These are phyloP conservation scores for Ctenomys sociabilis DNA, from an alignment of 2,113 vertebrate species.

Conservation along the genomic window DNA sequence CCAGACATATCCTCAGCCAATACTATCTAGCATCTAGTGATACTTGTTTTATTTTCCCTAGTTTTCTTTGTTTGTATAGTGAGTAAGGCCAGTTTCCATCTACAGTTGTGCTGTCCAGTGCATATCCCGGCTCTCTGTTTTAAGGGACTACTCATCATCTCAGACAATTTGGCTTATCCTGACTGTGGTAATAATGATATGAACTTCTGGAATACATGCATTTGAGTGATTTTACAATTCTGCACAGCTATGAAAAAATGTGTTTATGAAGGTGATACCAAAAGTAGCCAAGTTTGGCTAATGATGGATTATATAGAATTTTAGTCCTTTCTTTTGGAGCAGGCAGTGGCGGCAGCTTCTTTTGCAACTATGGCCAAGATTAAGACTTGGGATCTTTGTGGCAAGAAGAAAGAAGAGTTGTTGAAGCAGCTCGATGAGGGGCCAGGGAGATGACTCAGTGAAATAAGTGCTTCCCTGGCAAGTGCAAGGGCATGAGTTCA, in stretches of 20 bases:
- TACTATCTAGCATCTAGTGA: neutral
- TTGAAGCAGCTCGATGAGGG: too few species aligned
- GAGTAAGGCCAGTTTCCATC: neutral
- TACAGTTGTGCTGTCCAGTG: neutral
- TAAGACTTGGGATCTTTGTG: too few species aligned
- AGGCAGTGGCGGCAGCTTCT: too few species aligned
- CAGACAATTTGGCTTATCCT: neutral
- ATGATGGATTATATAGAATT: neutral
- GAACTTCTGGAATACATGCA: neutral
- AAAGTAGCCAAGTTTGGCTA: neutral
- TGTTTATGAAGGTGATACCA: neutral
- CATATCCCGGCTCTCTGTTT: neutral
- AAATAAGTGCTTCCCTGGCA: too few species aligned
- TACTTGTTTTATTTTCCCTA: neutral
- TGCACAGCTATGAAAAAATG: neutral
- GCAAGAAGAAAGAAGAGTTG: too few species aligned
- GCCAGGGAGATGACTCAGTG: too few species aligned
- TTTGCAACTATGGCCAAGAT: too few species aligned
- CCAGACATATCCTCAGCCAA: neutral
- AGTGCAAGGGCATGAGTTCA: too few species aligned
- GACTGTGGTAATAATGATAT: neutral
- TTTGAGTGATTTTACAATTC: neutral
- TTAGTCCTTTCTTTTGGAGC: too few species aligned
- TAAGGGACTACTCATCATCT: neutral
- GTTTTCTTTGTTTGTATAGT: neutral